Evolutionary conservation across 2,797 vertebrate species (phyloP), one percentile per base, ranked within the genome.

Genomic region (Alfaro cultratus): DNA sequence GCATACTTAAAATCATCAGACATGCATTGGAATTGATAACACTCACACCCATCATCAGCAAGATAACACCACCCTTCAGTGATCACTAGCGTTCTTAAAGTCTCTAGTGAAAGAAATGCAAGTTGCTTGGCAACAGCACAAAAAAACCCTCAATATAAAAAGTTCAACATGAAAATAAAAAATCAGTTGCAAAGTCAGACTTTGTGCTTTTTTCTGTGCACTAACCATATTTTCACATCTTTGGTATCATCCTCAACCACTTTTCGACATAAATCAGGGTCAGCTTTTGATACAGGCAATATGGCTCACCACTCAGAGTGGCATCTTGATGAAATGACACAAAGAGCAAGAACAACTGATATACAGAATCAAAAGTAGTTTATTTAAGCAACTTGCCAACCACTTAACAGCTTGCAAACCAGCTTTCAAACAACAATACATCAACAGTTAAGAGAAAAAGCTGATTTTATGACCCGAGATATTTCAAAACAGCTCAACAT

Each of bases 91-190:
- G 47, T 12, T 36, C 47, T 60, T n/a, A 78, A 83, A 84, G 39
- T 80, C 29, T 64, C n/a, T 15, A 16, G 57, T 72, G 26, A 83
- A 85, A 76, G 26, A 83, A 71, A 13, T 73, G n/a, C 75, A 81
- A 85, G 89, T 90, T 92, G 88, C 89, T 82, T 92, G 85, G 90
- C 87, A 88, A 92, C 89, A 84, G 79, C 79, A 70, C 16, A 15
- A 76, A 77, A 18, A 51, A 41, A 76, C 34, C 34, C 34, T 34
- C 55, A 76, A 47, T 53, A 21, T 16, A 49, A 83, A 83, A 64
- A 71, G 13, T 41, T 62, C 43, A 15, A 16, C 31, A 57, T 68
- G 55, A 55, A 5, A 23, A 23, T 36, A 74, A 83, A 87, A 83
- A 87, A 83, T 80, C 36, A 29, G 39, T 29, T 83, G 71, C 49